Percentiles rank a stretch among this genome's conserved stretches.
These are phyloP conservation scores for Machaerirhynchus nigripectus DNA, from an alignment of 2,113 vertebrate genomes.

Conservation along the genomic window DNA sequence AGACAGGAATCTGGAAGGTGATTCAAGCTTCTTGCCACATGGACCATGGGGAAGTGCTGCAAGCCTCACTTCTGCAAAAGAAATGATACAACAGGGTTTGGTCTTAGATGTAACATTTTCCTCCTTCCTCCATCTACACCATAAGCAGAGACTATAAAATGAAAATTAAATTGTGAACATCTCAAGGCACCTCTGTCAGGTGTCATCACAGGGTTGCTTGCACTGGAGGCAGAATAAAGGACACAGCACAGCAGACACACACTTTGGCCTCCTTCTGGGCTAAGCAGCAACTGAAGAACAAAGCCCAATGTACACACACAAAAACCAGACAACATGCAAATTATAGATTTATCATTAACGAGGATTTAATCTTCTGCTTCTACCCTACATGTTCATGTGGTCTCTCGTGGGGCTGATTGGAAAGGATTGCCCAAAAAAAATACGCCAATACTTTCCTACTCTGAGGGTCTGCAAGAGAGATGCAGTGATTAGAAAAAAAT, in stretches of 20 bases:
- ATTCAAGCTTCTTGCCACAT: neutral
- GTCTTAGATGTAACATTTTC: neutral
- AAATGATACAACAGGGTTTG: accelerated
- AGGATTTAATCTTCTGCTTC: neutral
- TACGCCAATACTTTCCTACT: neutral
- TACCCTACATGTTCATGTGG: neutral
- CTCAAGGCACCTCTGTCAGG: neutral
- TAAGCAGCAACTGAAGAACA: neutral
- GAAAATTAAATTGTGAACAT: neutral
- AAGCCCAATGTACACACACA: neutral
- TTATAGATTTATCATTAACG: neutral
- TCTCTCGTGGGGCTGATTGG: neutral
- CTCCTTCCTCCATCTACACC: neutral
- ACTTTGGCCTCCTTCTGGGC: neutral
- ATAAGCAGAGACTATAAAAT: neutral
- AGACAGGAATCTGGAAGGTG: neutral
- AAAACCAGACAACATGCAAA: neutral
- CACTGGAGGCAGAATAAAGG: neutral
- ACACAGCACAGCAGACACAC: neutral
- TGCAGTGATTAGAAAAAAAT: neutral
- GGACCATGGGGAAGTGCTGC: accelerated
- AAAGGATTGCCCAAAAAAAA: neutral
- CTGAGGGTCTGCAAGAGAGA: neutral
- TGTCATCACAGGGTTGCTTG: neutral
- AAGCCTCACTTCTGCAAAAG: neutral